Percentiles rank a stretch among this genome's conserved stretches.
phyloP scores from a whole-genome alignment of 2,113 vertebrate species.

The Craseonycteris thonglongyai region DNA sequence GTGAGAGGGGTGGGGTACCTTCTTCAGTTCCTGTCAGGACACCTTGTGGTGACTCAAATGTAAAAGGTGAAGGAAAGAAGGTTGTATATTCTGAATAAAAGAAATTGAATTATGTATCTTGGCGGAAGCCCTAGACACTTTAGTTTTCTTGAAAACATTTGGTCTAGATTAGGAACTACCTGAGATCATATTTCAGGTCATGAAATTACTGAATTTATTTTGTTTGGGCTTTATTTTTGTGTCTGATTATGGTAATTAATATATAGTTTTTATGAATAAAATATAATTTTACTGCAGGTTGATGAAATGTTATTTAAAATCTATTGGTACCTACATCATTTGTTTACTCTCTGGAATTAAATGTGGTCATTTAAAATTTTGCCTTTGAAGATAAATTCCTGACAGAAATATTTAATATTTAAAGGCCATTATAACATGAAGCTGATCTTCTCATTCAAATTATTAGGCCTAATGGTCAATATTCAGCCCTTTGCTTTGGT shows the following conservation, averaged over 20 bases:
- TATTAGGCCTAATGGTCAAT: neutral
- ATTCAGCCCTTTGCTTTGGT: neutral
- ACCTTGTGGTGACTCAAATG: neutral
- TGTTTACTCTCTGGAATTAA: constrained; percentile 20
- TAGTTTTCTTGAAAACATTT: neutral
- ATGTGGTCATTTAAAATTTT: neutral
- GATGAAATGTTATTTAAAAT: constrained; percentile 17
- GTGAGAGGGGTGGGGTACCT: constrained; percentile 72
- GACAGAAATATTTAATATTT: neutral
- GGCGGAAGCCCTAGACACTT: neutral
- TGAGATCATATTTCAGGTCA: neutral
- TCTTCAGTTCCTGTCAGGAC: too few relatives aligned
- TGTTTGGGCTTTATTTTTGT: neutral
- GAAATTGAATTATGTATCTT: neutral
- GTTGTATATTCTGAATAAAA: neutral
- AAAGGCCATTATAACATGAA: neutral
- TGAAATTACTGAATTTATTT: neutral
- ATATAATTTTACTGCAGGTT: neutral
- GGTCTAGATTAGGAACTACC: neutral
- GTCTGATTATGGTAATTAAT: neutral
- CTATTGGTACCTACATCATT: neutral
- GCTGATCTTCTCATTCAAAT: neutral
- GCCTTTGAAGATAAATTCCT: constrained; percentile 21
- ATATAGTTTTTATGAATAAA: neutral
- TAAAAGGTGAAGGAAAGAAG: neutral